These are phyloP conservation scores for Dasyprocta punctata DNA, from an alignment of 2,113 vertebrate genomes.

Conservation along the genomic window DNA sequence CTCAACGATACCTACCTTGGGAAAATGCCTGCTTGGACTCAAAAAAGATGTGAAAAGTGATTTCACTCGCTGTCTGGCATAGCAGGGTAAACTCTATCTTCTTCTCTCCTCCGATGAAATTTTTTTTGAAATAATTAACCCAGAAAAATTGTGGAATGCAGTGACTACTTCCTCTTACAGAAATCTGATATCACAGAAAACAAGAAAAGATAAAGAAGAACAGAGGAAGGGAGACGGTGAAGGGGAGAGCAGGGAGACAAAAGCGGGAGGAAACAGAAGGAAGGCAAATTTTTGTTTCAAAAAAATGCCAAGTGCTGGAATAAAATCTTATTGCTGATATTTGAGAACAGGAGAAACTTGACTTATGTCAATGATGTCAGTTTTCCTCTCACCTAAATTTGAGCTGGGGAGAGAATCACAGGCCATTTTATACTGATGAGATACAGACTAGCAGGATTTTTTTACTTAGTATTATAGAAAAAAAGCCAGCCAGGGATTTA, in stretches of 20 bases:
- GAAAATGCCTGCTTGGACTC: neutral
- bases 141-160: neutral
- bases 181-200: neutral
- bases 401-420: neutral
- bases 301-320: neutral
- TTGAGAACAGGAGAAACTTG: neutral
- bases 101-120: neutral
- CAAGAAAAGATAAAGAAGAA: no score
- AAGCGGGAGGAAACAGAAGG: neutral
- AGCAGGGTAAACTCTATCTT: neutral
- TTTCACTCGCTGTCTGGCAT: neutral
- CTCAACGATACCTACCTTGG: neutral
- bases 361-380: neutral
- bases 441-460: neutral
- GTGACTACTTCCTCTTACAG: neutral
- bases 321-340: neutral
- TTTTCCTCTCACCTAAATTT: neutral
- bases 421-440: neutral
- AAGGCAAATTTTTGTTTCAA: neutral
- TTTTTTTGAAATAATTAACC: neutral
- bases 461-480: no score
- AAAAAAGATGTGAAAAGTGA: neutral
- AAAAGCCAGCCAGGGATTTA: neutral
- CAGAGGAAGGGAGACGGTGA: accelerated
- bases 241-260: neutral